A percentile compares a stretch with the other conserved stretches of the same genome.
Evolutionary conservation across 2,797 vertebrate genomes (phyloP).

Genomic region (Lepidocolaptes lacrymiger): DNA sequence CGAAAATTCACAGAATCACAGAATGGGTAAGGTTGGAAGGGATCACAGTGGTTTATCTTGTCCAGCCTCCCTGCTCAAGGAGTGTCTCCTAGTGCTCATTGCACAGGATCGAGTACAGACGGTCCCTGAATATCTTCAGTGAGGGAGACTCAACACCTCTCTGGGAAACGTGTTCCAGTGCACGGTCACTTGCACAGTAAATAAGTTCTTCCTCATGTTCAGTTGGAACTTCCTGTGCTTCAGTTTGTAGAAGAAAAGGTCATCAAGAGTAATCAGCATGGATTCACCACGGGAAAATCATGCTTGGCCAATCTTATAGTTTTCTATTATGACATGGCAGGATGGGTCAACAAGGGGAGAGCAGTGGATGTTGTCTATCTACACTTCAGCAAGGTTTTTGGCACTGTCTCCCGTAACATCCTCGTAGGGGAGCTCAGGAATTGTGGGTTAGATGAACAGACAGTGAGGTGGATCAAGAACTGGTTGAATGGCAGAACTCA

Average conservation of each 20-base stretch:
- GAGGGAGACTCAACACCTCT: background rate
- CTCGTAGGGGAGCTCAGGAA: background rate
- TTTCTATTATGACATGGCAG: background rate
- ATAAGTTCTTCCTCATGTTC: background rate
- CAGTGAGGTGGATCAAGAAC: background rate
- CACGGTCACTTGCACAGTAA: accelerated
- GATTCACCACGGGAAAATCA: background rate
- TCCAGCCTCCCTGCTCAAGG: background rate
- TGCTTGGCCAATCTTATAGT: background rate
- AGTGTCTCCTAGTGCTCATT: background rate
- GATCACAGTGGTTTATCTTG: background rate
- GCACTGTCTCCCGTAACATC: background rate
- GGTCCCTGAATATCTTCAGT: background rate
- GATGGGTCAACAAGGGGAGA: background rate
- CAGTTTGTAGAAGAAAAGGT: background rate
- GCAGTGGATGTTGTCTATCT: background rate
- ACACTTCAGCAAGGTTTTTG: background rate
- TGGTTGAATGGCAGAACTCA: background rate
- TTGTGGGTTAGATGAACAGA: background rate
- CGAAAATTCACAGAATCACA: background rate
- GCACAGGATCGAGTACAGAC: background rate
- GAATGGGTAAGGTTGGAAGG: background rate
- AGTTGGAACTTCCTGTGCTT: background rate
- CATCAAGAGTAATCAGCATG: background rate
- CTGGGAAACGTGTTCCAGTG: background rate